These are phyloP conservation scores for Eublepharis macularius DNA, from an alignment of 2,113 vertebrate genomes.

Conservation along the genomic window DNA sequence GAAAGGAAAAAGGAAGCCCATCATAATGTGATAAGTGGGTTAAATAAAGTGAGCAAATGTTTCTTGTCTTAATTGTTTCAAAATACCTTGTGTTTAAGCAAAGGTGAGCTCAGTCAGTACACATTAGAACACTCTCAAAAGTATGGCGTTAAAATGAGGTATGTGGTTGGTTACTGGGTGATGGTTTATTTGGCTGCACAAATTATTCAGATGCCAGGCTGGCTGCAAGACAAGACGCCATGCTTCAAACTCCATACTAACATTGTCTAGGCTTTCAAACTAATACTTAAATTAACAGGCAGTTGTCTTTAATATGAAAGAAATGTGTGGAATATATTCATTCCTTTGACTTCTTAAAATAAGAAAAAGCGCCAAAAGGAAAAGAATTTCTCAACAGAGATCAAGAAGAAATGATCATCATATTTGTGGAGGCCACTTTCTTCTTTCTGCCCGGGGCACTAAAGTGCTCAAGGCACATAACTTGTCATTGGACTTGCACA, in stretches of 20 bases:
- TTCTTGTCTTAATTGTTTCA: neutral
- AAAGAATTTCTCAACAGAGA: neutral
- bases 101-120: neutral
- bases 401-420: too few relatives aligned
- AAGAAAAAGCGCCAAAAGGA: neutral
- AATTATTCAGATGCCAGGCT: neutral
- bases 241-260: neutral
- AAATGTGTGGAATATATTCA: neutral
- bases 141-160: neutral
- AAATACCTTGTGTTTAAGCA: neutral
- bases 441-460: neutral
- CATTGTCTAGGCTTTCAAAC: neutral
- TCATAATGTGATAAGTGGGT: constrained; percentile 25
- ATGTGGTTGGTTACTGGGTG: neutral
- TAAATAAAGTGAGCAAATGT: neutral
- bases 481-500: neutral
- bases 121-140: neutral
- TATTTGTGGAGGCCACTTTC: neutral
- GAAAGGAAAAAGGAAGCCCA: constrained; percentile 29
- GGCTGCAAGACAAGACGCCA: fast-evolving
- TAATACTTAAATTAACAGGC: neutral
- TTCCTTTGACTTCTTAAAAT: neutral
- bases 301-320: neutral
- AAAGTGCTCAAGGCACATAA: neutral
- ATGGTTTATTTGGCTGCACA: neutral